A percentile compares a stretch with the other conserved stretches of the same genome.
These are phyloP conservation scores for Hycleus cichorii DNA, from an alignment of 1,140 invertebrate genomes.

Conservation along the genomic window DNA sequence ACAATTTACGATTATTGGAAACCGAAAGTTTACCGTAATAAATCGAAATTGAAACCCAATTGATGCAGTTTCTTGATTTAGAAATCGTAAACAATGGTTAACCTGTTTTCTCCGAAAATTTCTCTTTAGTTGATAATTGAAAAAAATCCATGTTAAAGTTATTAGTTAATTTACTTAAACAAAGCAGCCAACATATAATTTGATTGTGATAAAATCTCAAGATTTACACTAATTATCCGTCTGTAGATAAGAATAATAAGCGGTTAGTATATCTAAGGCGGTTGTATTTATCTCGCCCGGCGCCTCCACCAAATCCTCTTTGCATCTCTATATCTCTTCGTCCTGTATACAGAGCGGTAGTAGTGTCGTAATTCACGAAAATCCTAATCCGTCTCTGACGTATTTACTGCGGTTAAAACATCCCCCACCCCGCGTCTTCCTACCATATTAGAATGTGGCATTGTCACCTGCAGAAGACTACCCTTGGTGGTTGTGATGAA, in stretches of 20 bases:
- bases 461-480: slow-evolving; percentile 1
- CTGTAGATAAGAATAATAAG: too few species aligned
- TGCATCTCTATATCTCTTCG: background rate
- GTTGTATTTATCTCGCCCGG: slow-evolving; percentile 5
- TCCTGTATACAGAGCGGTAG: too few species aligned
- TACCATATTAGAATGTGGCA: background rate
- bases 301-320: slow-evolving; percentile 5
- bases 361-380: background rate
- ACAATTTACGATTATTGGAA: slow-evolving; percentile 35
- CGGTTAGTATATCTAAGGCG: background rate
- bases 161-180: too few species aligned
- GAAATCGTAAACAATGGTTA: slow-evolving; percentile 25
- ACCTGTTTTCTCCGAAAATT: too few species aligned
- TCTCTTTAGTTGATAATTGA: too few species aligned
- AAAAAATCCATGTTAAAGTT: too few species aligned
- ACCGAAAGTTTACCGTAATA: slow-evolving; percentile 30
- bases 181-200: too few species aligned
- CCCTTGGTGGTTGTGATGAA: background rate
- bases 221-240: too few species aligned
- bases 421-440: background rate
- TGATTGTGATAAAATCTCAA: too few species aligned
- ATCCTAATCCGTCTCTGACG: slow-evolving; percentile 1
- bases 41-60: slow-evolving; percentile 25
- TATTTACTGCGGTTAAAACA: background rate
- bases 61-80: slow-evolving; percentile 25